phyloP scores from a whole-genome alignment of 2,888 invertebrate species.

The Notodonta ziczac region DNA sequence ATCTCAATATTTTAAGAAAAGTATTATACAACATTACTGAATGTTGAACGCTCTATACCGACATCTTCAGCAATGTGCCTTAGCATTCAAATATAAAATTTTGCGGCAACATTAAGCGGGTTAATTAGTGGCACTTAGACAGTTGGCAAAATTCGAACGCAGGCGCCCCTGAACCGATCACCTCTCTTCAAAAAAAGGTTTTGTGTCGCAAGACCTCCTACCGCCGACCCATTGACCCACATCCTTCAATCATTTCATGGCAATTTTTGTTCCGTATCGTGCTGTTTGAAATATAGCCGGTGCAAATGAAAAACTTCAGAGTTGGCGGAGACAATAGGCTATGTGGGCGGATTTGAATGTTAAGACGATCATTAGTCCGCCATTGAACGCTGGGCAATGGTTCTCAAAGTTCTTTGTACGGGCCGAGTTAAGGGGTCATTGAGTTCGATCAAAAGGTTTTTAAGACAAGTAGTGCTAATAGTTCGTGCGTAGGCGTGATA shows the following conservation, averaged over 20 bases:
- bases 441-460: slow-evolving; percentile 38
- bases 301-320: slow-evolving; percentile 69
- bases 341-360: slow-evolving; percentile 80
- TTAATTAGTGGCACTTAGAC: slow-evolving; percentile 43
- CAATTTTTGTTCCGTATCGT: slow-evolving; percentile 60
- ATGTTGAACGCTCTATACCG: too few species aligned
- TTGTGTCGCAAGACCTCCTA: slow-evolving; percentile 58
- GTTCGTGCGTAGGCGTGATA: slow-evolving; percentile 16
- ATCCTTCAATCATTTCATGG: slow-evolving; percentile 70
- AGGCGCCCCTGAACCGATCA: slow-evolving; percentile 61
- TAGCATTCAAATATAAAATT: too few species aligned
- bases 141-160: slow-evolving; percentile 58
- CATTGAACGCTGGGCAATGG: slow-evolving; percentile 63
- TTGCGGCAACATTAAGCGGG: too few species aligned
- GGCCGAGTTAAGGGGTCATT: slow-evolving; percentile 39
- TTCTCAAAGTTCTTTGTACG: slow-evolving; percentile 59
- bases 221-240: slow-evolving; percentile 69
- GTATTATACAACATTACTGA: too few species aligned
- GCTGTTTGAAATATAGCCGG: slow-evolving; percentile 76
- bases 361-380: slow-evolving; percentile 79
- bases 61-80: too few species aligned
- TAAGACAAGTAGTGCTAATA: slow-evolving; percentile 20
- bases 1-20: too few species aligned
- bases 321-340: slow-evolving; percentile 75
- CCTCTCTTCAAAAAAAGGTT: slow-evolving; percentile 52